phyloP scores from a whole-genome alignment of 1,140 invertebrate genomes.

The Augochlora pura region DNA sequence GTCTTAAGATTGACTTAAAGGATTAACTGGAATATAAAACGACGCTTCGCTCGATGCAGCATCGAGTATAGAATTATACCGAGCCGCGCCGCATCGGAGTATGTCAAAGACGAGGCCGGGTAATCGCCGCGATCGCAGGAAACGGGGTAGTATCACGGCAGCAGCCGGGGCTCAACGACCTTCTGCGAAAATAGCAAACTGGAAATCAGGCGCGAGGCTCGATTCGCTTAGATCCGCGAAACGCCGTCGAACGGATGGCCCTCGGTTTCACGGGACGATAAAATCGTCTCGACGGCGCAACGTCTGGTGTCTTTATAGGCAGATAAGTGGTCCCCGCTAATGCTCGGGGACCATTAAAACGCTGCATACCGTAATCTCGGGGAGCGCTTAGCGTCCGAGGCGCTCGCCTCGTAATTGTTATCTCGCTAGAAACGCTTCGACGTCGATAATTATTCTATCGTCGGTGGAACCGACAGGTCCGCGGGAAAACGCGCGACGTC shows the following conservation, averaged over 20 bases:
- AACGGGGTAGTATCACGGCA: too few relatives aligned
- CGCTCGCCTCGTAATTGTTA: conserved; percentile 54
- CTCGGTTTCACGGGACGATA: conserved; percentile 33
- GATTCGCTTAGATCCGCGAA: conserved; percentile 6
- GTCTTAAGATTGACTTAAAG: too few relatives aligned
- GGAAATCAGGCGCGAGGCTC: background rate
- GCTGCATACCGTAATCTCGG: conserved; percentile 42
- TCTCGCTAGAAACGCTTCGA: conserved; percentile 22
- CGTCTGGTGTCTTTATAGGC: conserved; percentile 52
- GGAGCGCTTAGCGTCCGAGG: conserved; percentile 23
- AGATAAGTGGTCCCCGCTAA: conserved; percentile 57
- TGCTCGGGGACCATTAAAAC: conserved; percentile 58
- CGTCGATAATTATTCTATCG: conserved; percentile 53
- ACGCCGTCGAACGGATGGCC: conserved; percentile 12
- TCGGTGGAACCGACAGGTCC: conserved; percentile 15
- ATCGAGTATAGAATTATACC: too few relatives aligned
- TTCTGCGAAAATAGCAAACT: too few relatives aligned
- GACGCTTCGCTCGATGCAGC: too few relatives aligned
- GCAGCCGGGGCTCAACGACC: too few relatives aligned
- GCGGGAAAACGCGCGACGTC: background rate
- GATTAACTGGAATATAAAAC: too few relatives aligned
- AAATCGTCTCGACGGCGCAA: conserved; percentile 51
- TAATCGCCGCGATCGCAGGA: too few relatives aligned
- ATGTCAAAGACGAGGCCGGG: too few relatives aligned
- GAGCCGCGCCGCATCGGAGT: too few relatives aligned